Percentiles rank a stretch among this genome's conserved stretches.
phyloP scores from a whole-genome alignment of 2,113 vertebrate genomes.

The Polyodon spathula region DNA sequence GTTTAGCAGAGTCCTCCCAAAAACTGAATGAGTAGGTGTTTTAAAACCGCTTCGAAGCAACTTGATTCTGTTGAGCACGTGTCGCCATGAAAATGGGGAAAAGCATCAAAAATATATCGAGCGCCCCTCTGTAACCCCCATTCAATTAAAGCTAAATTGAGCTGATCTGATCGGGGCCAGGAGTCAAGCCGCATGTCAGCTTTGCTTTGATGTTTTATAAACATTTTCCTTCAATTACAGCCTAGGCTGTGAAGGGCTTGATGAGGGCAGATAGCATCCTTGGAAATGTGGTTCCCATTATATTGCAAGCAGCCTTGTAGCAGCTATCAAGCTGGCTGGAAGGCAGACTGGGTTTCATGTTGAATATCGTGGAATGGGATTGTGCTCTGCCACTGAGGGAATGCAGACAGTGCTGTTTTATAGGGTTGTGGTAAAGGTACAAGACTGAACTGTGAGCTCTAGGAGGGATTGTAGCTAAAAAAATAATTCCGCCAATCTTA shows the following conservation, averaged over 20 bases:
- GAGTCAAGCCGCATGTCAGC: not conserved
- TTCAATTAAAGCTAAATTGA: not conserved
- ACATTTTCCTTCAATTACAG: not conserved
- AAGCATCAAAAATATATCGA: too few relatives aligned
- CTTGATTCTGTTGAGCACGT: too few relatives aligned
- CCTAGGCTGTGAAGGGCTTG: not conserved
- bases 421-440: too few relatives aligned
- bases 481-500: too few relatives aligned
- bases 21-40: too few relatives aligned
- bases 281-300: conserved; percentile 47
- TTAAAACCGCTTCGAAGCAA: too few relatives aligned
- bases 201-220: not conserved
- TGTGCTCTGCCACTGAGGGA: too few relatives aligned
- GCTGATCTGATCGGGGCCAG: not conserved
- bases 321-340: conserved; percentile 30
- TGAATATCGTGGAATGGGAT: not conserved
- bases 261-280: conserved; percentile 5
- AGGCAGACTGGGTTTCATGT: not conserved
- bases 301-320: conserved; percentile 40
- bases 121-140: not conserved
- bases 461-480: too few relatives aligned
- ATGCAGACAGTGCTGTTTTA: too few relatives aligned
- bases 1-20: too few relatives aligned
- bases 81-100: too few relatives aligned
- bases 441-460: too few relatives aligned